Percentiles rank a stretch among this genome's conserved stretches.
These are phyloP conservation scores for Cebidichthys violaceus DNA, from an alignment of 2,113 vertebrate species.

Conservation along the genomic window DNA sequence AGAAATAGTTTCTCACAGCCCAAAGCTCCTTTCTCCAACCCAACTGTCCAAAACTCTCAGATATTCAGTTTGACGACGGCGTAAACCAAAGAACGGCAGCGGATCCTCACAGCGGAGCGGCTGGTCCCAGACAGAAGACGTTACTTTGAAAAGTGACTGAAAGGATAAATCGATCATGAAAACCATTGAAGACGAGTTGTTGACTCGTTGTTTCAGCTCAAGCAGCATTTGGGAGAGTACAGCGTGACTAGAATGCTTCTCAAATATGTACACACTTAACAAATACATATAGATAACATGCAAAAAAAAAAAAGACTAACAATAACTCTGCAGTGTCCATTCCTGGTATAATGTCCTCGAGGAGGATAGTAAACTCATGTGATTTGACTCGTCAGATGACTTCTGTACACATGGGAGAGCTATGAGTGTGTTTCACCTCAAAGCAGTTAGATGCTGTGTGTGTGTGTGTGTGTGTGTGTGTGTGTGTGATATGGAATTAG, in stretches of 20 bases:
- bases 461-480: neutral
- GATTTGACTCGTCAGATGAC: constrained; percentile 56
- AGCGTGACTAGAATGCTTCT: neutral
- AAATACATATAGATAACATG: neutral
- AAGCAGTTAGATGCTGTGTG: neutral
- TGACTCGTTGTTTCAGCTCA: neutral
- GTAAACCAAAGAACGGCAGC: neutral
- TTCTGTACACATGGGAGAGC: constrained; percentile 14
- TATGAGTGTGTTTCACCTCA: neutral
- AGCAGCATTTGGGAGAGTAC: neutral
- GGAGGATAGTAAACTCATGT: constrained; percentile 42
- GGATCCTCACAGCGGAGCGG: neutral
- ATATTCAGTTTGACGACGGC: neutral
- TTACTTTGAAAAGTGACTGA: neutral
- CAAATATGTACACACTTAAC: neutral
- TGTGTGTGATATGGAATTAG: neutral
- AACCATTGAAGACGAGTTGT: neutral
- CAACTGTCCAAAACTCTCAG: neutral
- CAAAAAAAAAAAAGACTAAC: neutral
- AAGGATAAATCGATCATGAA: neutral
- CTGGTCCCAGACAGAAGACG: neutral
- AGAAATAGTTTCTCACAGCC: neutral
- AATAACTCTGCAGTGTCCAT: neutral
- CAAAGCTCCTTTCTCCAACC: neutral
- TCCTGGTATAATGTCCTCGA: neutral